Conservation (phyloP, 2,113 vertebrate species). For the Capricornis sumatraensis region DNA sequence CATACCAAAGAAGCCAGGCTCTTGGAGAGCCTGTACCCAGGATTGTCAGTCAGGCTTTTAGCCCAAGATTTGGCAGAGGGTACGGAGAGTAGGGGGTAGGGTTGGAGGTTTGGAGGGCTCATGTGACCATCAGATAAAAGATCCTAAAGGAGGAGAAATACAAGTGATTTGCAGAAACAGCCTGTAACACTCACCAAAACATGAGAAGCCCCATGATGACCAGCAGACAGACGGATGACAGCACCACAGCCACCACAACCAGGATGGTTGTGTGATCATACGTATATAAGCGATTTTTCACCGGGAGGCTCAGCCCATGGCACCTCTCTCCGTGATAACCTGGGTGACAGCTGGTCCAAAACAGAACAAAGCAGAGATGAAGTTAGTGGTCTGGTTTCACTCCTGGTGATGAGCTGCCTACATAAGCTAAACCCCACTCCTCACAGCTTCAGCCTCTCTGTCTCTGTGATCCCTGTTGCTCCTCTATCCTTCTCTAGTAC, state of each 20-base stretch:
- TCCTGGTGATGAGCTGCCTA: not conserved
- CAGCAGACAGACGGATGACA: constrained; percentile 92
- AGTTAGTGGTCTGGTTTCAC: not conserved
- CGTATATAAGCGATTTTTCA: constrained; percentile 81
- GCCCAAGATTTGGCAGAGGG: not conserved
- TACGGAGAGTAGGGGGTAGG: not conserved
- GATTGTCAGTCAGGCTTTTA: not conserved
- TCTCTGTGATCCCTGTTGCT: not conserved
- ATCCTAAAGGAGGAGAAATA: not conserved
- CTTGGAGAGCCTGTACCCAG: not conserved
- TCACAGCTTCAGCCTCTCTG: not conserved
- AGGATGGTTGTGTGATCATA: constrained; percentile 93
- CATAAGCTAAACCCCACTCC: not conserved
- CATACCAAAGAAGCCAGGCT: not conserved
- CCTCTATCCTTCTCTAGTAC: not conserved
- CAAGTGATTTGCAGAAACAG: not conserved
- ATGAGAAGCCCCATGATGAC: constrained; percentile 92
- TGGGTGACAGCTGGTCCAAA: constrained; percentile 80
- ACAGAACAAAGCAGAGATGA: not conserved
- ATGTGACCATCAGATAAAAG: not conserved
- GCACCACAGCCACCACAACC: constrained; percentile 91
- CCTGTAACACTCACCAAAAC: constrained; percentile 85
- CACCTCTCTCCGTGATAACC: constrained; percentile 93
- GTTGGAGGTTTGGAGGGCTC: not conserved
- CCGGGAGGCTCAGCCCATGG: constrained; percentile 85